Evolutionary conservation across 2,888 invertebrate species (phyloP), one percentile per base, ranked within the genome.

Genomic region (Lepidochrysops patricia): DNA sequence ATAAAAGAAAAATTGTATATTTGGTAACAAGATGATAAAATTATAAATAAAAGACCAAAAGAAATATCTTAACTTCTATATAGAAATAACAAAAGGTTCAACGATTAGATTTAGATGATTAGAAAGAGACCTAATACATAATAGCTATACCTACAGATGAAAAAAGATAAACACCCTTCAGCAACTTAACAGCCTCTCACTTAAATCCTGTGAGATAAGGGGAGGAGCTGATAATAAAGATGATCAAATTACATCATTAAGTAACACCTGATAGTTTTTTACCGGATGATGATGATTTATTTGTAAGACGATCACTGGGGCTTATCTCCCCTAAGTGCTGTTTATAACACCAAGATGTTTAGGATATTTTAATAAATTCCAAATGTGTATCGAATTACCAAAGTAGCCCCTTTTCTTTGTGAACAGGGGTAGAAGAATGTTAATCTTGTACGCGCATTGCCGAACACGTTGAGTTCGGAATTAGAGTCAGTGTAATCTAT

Each of bases 281-380:
- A 77, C 77, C 77, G 81, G 80, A 82, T 81, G 81, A 79, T 75
- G 66, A 73, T 80, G 82, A 87, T 88, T 85, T 85, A 87, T 84
- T 74, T 72, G 87, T 82, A 84, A 88, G 78, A 81, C 77, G 84
- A 88, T 75, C 77, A 71, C 70, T 68, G 63, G 76, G 75, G 80
- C 76, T 82, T 84, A 85, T 85, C 85, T 85, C 82, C 85, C 84
- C 84, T 72, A 72, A 73, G 74, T 72, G 77, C 79, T 75, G 84
- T 83, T 84, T 82, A 83, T 80, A 81, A 79, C 78, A 80, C 79
- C 73, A 77, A 82, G 79, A 80, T 78, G 79, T 82, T 81, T 76
- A 75, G 82, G 80, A 79, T 81, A 83, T 84, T 83, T 80, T 83
- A 82, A 87, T 89, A 88, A 87, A 88, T 88, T 85, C 84, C 79